Percentiles rank a stretch among this genome's conserved stretches.
Conservation (phyloP, 2,113 vertebrate genomes). For the Ailurus styani region DNA sequence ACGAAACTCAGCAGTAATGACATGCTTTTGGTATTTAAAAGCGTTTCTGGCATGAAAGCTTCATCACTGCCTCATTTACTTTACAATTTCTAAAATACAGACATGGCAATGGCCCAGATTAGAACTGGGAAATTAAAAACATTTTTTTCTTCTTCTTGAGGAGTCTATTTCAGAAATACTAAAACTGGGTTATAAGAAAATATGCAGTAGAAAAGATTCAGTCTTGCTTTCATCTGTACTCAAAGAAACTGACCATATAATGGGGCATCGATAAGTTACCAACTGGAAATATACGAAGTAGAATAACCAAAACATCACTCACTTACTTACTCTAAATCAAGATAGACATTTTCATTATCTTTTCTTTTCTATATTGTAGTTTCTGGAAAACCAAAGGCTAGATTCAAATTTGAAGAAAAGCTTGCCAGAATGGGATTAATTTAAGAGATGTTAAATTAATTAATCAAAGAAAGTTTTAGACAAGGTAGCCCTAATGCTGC, state of each 20-base stretch:
- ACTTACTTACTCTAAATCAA: neutral
- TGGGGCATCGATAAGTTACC: neutral
- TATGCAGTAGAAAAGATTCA: neutral
- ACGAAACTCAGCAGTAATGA: neutral
- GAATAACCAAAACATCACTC: neutral
- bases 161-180: neutral
- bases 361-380: neutral
- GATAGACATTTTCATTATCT: neutral
- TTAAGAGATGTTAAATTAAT: neutral
- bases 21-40: slow-evolving; percentile 39
- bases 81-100: slow-evolving; percentile 19
- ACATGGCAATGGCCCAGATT: neutral
- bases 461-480: neutral
- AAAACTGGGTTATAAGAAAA: neutral
- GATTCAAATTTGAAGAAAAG: neutral
- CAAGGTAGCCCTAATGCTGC: neutral
- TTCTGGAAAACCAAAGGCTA: neutral
- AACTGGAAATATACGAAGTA: neutral
- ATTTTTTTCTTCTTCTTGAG: neutral
- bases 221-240: neutral
- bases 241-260: neutral
- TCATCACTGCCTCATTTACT: slow-evolving; percentile 21
- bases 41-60: slow-evolving; percentile 21
- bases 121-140: neutral
- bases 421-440: neutral